phyloP scores from a whole-genome alignment of 2,888 invertebrate genomes.

The Arrhopalites spinosus region DNA sequence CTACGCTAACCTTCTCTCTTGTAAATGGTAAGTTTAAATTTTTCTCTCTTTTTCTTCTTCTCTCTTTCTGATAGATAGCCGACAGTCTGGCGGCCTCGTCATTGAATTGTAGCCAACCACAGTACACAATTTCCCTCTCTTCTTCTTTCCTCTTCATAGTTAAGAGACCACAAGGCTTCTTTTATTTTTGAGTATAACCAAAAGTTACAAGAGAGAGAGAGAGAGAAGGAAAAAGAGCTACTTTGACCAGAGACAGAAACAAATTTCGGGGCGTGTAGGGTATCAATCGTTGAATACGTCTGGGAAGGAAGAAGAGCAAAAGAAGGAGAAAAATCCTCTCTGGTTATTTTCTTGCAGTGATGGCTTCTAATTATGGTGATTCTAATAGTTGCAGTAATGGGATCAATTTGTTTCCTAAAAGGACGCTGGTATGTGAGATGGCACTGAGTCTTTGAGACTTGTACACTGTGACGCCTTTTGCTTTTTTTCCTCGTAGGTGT shows the following conservation, averaged over 20 bases:
- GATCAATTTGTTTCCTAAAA: conserved; percentile 46
- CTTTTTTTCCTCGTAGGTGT: conserved; percentile 22
- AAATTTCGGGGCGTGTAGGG: conserved; percentile 43
- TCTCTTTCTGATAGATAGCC: conserved; percentile 25
- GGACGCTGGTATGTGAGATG: conserved; percentile 36
- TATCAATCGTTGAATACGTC: conserved; percentile 38
- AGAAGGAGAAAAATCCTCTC: conserved; percentile 30
- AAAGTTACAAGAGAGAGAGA: background rate
- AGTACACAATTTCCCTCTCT: conserved; percentile 11
- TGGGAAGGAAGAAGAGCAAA: conserved; percentile 8
- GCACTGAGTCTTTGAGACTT: conserved; percentile 19
- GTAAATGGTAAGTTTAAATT: conserved; percentile 67
- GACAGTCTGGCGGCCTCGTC: conserved; percentile 39
- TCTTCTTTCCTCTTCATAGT: background rate
- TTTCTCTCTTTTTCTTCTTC: background rate
- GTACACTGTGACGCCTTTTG: conserved; percentile 18
- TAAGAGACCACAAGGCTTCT: conserved; percentile 3
- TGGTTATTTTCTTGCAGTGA: conserved; percentile 38
- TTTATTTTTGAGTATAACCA: background rate
- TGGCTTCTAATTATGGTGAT: conserved; percentile 47
- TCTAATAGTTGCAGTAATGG: conserved; percentile 45
- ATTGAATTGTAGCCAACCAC: conserved; percentile 26
- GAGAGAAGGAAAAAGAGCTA: conserved; percentile 25
- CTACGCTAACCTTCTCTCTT: conserved; percentile 84
- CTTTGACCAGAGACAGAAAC: conserved; percentile 43